These are phyloP conservation scores for Apocrypta bakeri DNA, from an alignment of 1,140 invertebrate genomes.

Conservation along the genomic window DNA sequence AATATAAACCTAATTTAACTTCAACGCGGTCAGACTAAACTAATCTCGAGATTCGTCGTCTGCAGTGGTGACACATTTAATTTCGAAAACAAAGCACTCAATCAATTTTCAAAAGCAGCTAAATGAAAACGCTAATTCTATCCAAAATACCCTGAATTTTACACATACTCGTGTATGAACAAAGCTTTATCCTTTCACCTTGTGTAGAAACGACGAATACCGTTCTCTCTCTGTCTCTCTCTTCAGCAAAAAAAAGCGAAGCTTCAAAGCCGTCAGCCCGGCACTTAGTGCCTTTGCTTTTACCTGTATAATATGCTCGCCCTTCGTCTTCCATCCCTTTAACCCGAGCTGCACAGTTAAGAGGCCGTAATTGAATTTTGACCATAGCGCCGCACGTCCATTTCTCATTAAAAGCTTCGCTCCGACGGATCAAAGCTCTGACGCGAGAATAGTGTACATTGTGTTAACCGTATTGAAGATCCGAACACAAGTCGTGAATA, in stretches of 20 bases:
- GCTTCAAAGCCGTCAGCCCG: neutral
- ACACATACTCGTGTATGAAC: too few relatives aligned
- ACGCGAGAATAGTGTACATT: neutral
- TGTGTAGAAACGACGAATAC: too few relatives aligned
- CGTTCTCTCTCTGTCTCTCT: neutral
- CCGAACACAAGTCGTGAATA: neutral
- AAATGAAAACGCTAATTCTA: too few relatives aligned
- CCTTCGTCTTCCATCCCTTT: constrained; percentile 6
- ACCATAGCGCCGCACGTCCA: constrained; percentile 68
- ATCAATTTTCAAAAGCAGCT: too few relatives aligned
- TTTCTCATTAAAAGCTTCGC: constrained; percentile 62
- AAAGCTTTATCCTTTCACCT: too few relatives aligned
- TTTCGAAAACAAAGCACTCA: too few relatives aligned
- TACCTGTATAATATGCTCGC: neutral
- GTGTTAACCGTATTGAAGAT: neutral
- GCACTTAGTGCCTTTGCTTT: neutral
- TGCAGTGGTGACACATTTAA: too few relatives aligned
- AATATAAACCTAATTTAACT: too few relatives aligned
- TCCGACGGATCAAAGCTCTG: constrained; percentile 68
- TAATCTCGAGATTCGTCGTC: too few relatives aligned
- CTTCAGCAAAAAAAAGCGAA: neutral
- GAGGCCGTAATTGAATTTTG: constrained; percentile 72
- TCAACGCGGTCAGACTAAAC: too few relatives aligned
- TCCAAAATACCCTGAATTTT: too few relatives aligned
- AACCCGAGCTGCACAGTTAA: constrained; percentile 60